Evolutionary conservation across 2,113 vertebrate species (phyloP).

Genomic region (Sapayoa aenigma): DNA sequence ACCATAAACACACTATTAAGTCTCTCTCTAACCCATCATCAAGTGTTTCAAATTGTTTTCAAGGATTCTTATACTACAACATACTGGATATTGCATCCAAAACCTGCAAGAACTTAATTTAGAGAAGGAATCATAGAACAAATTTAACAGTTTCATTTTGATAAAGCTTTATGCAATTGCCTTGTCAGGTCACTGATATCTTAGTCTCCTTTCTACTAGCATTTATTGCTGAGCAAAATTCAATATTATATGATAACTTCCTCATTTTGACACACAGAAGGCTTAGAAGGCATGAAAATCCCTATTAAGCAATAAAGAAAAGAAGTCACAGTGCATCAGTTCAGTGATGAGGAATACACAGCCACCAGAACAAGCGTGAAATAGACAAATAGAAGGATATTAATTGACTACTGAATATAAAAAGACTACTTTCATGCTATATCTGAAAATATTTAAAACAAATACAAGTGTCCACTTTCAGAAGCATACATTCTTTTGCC

Average conservation of each 20-base stretch:
- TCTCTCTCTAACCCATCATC: not conserved
- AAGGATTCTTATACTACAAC: not conserved
- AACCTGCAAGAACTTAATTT: not conserved
- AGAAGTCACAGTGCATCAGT: not conserved
- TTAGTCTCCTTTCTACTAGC: not conserved
- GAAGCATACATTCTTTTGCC: not conserved
- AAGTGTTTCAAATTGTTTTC: not conserved
- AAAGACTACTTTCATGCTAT: not conserved
- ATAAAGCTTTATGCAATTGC: not conserved
- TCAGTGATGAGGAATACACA: not conserved
- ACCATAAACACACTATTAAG: not conserved
- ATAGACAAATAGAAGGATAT: not conserved
- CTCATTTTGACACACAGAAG: not conserved
- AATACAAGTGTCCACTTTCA: not conserved
- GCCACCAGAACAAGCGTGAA: not conserved
- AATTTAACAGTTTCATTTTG: not conserved
- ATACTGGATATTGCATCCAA: not conserved
- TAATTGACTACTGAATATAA: not conserved
- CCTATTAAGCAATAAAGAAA: not conserved
- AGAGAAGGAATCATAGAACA: not conserved
- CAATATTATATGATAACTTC: not conserved
- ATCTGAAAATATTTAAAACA: not conserved
- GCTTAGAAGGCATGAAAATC: not conserved
- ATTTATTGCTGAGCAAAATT: not conserved
- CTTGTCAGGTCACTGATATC: not conserved